phyloP scores from a whole-genome alignment of 2,888 invertebrate genomes.

The Lycocerus yunnanus region DNA sequence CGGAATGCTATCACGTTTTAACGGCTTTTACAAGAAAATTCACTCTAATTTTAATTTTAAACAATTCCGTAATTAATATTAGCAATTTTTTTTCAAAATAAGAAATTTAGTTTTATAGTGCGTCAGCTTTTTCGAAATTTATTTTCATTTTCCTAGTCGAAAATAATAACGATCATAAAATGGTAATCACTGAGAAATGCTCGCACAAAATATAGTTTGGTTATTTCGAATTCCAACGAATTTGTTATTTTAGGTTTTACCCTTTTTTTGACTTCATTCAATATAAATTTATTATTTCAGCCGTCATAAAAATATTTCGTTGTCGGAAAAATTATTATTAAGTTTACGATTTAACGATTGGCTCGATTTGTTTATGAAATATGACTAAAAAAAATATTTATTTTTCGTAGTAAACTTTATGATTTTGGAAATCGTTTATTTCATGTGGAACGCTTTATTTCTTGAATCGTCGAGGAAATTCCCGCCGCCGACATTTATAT shows the following conservation, averaged over 20 bases:
- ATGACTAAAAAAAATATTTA: neutral
- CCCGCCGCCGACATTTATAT: conserved; percentile 1
- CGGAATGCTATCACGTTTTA: neutral
- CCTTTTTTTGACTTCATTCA: neutral
- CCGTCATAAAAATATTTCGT: neutral
- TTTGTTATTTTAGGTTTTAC: neutral
- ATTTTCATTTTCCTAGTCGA: neutral
- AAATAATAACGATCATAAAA: neutral
- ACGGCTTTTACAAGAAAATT: neutral
- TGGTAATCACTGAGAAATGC: neutral
- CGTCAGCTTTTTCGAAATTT: neutral
- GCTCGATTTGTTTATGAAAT: neutral
- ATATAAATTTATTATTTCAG: neutral
- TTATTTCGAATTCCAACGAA: neutral
- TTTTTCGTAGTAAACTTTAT: neutral
- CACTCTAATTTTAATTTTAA: neutral
- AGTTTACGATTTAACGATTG: neutral
- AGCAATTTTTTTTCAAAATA: neutral
- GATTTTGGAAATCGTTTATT: neutral
- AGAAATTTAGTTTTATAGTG: neutral
- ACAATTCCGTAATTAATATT: neutral
- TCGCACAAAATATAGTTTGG: neutral
- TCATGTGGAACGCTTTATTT: neutral
- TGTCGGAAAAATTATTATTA: neutral
- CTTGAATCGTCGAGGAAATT: neutral